Percentiles rank a stretch among this genome's conserved stretches.
These are phyloP conservation scores for Drosophila baimaii DNA, from an alignment of 1,140 invertebrate genomes.

Conservation along the genomic window DNA sequence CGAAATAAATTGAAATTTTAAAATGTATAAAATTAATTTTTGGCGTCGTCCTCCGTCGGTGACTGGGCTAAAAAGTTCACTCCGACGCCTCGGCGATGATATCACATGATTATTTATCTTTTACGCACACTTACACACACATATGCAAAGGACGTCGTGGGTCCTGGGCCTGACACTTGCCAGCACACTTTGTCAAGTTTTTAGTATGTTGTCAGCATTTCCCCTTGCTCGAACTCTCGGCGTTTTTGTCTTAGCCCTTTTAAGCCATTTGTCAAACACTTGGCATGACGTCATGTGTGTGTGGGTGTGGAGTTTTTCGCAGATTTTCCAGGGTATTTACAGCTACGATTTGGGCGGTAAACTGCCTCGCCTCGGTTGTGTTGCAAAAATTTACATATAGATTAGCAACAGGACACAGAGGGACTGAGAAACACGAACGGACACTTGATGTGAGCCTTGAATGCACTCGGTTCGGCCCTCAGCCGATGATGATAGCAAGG, in stretches of 20 bases:
- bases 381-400: slow-evolving; percentile 75
- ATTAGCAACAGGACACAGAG: slow-evolving; percentile 67
- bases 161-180: slow-evolving; percentile 71
- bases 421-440: slow-evolving; percentile 16
- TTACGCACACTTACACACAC: slow-evolving; percentile 73
- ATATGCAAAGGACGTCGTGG: slow-evolving; percentile 71
- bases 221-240: background rate
- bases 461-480: slow-evolving; percentile 53
- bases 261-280: slow-evolving; percentile 78
- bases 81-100: slow-evolving; percentile 62
- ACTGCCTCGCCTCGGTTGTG: slow-evolving; percentile 33
- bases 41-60: slow-evolving; percentile 51
- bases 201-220: slow-evolving; percentile 77
- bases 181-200: slow-evolving; percentile 79
- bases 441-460: slow-evolving; percentile 45
- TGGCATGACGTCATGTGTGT: slow-evolving; percentile 70
- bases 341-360: slow-evolving; percentile 26
- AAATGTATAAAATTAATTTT: slow-evolving; percentile 83
- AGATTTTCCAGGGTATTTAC: slow-evolving; percentile 37
- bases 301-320: slow-evolving; percentile 22
- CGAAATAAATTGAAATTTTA: slow-evolving; percentile 81
- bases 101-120: slow-evolving; percentile 81
- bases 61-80: slow-evolving; percentile 48
- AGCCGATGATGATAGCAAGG: slow-evolving; percentile 18
- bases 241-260: slow-evolving; percentile 67